Evolutionary conservation across 2,797 vertebrate genomes (phyloP), one percentile per base, ranked within the genome.

Genomic region (Trachurus trachurus): DNA sequence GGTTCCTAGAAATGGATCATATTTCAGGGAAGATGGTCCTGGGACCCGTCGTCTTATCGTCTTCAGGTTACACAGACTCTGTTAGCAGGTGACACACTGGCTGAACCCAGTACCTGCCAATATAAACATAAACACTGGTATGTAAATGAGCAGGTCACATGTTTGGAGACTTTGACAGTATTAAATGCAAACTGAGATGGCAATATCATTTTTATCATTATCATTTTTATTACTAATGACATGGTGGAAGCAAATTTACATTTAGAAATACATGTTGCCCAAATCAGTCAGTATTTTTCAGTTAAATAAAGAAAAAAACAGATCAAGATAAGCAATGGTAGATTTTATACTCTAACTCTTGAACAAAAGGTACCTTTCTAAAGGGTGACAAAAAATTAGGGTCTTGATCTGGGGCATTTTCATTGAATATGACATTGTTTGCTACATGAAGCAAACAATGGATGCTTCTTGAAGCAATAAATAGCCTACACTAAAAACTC

Each of bases 51-150:
- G 45, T 13, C 50, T 61, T 56, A 1, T 13, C 8, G 47, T 71
- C 44, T 60, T 78, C 74, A 49, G 66, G 50, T 88, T 78, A 74
- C 65, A 66, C 26, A 37, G 17, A 17, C 19, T 57, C 56, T 26
- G 16, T 9, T 50, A 54, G 50, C 34, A 66, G 71, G 50, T 13
- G 39, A 34, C 16, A n/a, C 37, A 34, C 40, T 17, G 15, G 19
- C 58, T 56, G 61, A 37, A 37, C 8, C 34, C 34, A 26, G 1
- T 6, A 64, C 73, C 92, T 93, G 71, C 37, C 31, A 66, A 81
- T 2, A 60, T 16, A 13, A n/a, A 40, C 7, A 13, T 61, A 47
- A 19, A 64, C n/a, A 44, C 2, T 2, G 17, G 4, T 5, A 47
- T 12, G 39, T 8, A 49, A 76, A 60, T 65, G 4, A 59, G 47